phyloP scores from a whole-genome alignment of 2,797 vertebrate genomes.

The Orestias chungarensis region DNA sequence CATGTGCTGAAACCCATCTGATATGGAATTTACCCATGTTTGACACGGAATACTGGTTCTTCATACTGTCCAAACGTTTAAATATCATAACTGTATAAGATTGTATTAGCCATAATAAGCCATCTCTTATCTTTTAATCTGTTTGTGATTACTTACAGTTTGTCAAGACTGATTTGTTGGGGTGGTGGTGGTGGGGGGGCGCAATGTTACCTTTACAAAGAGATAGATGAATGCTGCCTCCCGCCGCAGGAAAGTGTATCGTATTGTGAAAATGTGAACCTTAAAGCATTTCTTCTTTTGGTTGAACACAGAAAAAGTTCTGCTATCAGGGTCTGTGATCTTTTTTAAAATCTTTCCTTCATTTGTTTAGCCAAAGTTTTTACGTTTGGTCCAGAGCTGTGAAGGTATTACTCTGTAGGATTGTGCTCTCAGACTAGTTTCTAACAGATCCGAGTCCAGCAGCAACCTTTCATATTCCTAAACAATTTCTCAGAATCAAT shows the following conservation, averaged over 20 bases:
- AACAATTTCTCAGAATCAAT: conserved; percentile 24
- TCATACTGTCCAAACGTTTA: neutral
- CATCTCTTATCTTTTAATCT: conserved; percentile 2
- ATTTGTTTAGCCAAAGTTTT: conserved; percentile 57
- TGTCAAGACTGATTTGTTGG: conserved; percentile 17
- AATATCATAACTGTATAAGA: neutral
- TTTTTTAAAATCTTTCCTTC: conserved; percentile 16
- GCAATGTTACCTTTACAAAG: conserved; percentile 22
- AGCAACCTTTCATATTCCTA: conserved; percentile 28
- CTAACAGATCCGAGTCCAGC: conserved; percentile 47
- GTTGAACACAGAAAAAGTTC: conserved; percentile 47
- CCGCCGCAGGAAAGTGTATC: conserved; percentile 46
- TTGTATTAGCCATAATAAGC: neutral
- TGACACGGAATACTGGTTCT: neutral
- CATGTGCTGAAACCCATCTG: neutral
- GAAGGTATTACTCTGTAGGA: conserved; percentile 42
- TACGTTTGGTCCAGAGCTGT: conserved; percentile 48
- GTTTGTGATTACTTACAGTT: neutral
- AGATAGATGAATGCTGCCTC: conserved; percentile 36
- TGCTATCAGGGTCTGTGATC: conserved; percentile 68
- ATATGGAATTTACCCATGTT: neutral
- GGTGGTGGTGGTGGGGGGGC: conserved; percentile 24
- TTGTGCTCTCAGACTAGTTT: conserved; percentile 60
- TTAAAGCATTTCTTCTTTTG: conserved; percentile 15
- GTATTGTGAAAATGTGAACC: conserved; percentile 27